Evolutionary conservation across 2,888 invertebrate species (phyloP).

Genomic region (Tridacna gigas): DNA sequence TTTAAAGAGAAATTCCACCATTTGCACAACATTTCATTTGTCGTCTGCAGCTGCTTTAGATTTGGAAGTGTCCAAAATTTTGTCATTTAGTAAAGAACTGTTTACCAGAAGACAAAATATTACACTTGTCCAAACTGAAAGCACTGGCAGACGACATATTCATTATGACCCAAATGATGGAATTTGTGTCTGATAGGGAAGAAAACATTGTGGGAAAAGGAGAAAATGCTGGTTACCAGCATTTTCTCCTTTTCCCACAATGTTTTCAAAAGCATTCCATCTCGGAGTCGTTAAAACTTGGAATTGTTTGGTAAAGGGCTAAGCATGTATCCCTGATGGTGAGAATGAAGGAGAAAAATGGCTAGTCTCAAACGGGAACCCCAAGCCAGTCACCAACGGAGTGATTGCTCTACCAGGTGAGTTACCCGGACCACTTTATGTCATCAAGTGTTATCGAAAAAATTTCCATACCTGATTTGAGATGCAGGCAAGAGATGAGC

Average conservation of each 20-base stretch:
- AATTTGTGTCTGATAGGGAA: neutral
- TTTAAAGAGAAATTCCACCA: too few species aligned
- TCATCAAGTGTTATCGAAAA: neutral
- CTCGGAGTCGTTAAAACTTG: too few species aligned
- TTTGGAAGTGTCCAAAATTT: too few species aligned
- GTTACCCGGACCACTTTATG: neutral
- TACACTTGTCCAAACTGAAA: too few species aligned
- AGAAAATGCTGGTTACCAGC: slow-evolving; percentile 5
- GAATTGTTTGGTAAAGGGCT: too few species aligned
- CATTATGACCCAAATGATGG: neutral
- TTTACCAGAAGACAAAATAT: too few species aligned
- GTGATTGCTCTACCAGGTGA: neutral
- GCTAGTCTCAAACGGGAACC: neutral
- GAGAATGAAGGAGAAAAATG: neutral
- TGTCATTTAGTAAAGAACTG: too few species aligned
- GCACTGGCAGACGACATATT: neutral
- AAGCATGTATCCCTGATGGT: neutral
- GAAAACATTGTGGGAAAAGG: slow-evolving; percentile 8
- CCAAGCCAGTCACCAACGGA: neutral
- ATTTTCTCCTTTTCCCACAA: neutral
- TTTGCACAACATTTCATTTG: too few species aligned
- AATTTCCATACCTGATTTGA: neutral
- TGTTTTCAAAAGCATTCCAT: neutral
- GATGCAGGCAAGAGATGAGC: neutral
- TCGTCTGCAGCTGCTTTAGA: too few species aligned